A percentile compares a stretch with the other conserved stretches of the same genome.
Conservation (phyloP, 2,797 vertebrate species). For the Crax fasciolata region DNA sequence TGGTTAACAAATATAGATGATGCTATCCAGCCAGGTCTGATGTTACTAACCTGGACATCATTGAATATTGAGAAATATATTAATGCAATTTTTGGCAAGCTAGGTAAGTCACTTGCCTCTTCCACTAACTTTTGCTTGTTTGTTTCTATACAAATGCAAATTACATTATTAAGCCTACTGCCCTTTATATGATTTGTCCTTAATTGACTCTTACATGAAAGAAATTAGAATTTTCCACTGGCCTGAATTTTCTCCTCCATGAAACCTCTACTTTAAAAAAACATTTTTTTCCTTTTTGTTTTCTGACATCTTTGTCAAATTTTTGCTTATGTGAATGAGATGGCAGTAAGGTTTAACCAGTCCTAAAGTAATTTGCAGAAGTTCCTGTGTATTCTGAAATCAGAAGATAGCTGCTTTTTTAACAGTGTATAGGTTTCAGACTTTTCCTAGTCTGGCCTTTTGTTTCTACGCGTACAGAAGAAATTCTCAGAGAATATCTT, state of each 20-base stretch:
- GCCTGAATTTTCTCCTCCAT: background rate
- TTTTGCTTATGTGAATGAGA: background rate
- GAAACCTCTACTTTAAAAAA: background rate
- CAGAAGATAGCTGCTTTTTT: background rate
- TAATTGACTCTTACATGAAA: background rate
- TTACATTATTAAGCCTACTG: background rate
- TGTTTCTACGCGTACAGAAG: background rate
- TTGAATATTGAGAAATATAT: constrained; percentile 92
- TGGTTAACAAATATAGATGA: constrained; percentile 89
- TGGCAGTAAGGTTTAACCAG: background rate
- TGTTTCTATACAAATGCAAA: background rate
- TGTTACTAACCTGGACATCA: constrained; percentile 91
- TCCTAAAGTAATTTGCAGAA: background rate
- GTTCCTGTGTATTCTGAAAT: background rate
- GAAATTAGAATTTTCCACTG: background rate
- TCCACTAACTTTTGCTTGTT: background rate
- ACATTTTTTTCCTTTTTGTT: background rate
- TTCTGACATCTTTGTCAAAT: background rate
- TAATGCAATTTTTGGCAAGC: constrained; percentile 81
- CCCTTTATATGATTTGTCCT: background rate
- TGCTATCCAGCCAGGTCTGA: constrained; percentile 90
- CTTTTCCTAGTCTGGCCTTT: background rate
- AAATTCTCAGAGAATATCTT: background rate
- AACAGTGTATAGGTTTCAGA: background rate
- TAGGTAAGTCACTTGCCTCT: constrained; percentile 83